Evolutionary conservation across 2,888 invertebrate species (phyloP).

Genomic region (Tromatobia lineatoria): DNA sequence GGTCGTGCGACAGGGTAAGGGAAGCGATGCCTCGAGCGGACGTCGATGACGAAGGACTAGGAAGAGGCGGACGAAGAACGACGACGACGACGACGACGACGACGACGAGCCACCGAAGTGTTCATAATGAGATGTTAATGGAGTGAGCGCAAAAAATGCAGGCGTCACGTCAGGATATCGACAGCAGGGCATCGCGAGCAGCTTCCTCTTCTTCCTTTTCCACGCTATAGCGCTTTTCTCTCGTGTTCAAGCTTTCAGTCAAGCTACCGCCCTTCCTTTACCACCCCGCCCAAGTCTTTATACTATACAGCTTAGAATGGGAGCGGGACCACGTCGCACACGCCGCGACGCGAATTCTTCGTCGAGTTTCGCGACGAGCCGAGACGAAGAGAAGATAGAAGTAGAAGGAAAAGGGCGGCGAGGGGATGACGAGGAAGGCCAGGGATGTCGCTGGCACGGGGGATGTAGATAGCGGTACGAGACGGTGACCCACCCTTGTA

Average conservation of each 20-base stretch:
- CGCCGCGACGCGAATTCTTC: slow-evolving; percentile 60
- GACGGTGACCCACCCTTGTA: slow-evolving; percentile 71
- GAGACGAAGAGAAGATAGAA: slow-evolving; percentile 59
- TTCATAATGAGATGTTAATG: slow-evolving; percentile 85
- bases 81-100: slow-evolving; percentile 57
- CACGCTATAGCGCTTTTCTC: slow-evolving; percentile 45
- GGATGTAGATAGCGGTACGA: slow-evolving; percentile 67
- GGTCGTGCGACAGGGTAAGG: slow-evolving; percentile 35
- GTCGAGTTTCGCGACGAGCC: slow-evolving; percentile 44
- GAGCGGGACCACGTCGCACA: slow-evolving; percentile 56
- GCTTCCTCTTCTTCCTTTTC: slow-evolving; percentile 65
- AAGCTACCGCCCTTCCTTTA: slow-evolving; percentile 46
- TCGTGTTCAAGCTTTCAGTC: slow-evolving; percentile 52
- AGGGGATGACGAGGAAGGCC: slow-evolving; percentile 20
- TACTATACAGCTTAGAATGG: slow-evolving; percentile 36
- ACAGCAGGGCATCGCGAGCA: slow-evolving; percentile 73
- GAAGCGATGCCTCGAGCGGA: slow-evolving; percentile 55
- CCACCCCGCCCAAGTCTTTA: slow-evolving; percentile 34
- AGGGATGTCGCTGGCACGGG: slow-evolving; percentile 61
- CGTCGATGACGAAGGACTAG: slow-evolving; percentile 54
- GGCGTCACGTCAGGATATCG: slow-evolving; percentile 82
- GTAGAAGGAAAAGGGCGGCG: slow-evolving; percentile 53
- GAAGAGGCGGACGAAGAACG: slow-evolving; percentile 58
- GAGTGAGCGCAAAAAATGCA: slow-evolving; percentile 82
- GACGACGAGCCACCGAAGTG: slow-evolving; percentile 78